Evolutionary conservation across 2,113 vertebrate species (phyloP).

Genomic region (Silurus asotus): DNA sequence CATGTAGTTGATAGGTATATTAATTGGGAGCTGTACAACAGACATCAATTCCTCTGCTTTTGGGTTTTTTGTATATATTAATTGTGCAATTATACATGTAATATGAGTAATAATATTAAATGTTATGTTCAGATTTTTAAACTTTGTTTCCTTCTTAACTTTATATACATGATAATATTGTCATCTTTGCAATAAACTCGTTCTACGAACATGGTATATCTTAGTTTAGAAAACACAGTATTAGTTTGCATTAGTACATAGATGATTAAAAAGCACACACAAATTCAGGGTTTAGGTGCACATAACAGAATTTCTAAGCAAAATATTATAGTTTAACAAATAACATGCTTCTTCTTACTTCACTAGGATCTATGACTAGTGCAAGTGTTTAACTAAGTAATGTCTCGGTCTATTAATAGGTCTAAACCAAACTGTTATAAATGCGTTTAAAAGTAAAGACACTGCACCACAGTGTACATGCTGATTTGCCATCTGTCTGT

Average conservation of each 20-base stretch:
- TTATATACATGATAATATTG: constrained; percentile 63
- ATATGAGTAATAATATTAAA: not conserved
- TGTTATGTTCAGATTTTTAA: not conserved
- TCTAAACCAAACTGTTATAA: no score
- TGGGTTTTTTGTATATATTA: not conserved
- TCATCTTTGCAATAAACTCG: constrained; percentile 62
- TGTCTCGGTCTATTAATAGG: no score
- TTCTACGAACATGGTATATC: constrained; percentile 41
- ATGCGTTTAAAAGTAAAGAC: no score
- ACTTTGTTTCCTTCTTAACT: constrained; percentile 54
- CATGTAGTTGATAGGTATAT: constrained; percentile 29
- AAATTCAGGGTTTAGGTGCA: no score
- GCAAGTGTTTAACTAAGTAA: no score
- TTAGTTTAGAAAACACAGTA: constrained; percentile 51
- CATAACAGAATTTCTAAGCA: no score
- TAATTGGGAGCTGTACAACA: constrained; percentile 49
- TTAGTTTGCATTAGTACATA: constrained; percentile 19
- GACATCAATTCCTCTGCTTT: not conserved
- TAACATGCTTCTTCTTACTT: no score
- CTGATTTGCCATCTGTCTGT: no score
- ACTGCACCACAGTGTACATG: no score
- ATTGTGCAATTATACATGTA: not conserved
- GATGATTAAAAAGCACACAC: not conserved
- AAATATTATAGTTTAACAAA: no score
- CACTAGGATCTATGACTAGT: no score